Evolutionary conservation across 2,888 invertebrate species (phyloP).

Genomic region (Leptogaster cylindrica): DNA sequence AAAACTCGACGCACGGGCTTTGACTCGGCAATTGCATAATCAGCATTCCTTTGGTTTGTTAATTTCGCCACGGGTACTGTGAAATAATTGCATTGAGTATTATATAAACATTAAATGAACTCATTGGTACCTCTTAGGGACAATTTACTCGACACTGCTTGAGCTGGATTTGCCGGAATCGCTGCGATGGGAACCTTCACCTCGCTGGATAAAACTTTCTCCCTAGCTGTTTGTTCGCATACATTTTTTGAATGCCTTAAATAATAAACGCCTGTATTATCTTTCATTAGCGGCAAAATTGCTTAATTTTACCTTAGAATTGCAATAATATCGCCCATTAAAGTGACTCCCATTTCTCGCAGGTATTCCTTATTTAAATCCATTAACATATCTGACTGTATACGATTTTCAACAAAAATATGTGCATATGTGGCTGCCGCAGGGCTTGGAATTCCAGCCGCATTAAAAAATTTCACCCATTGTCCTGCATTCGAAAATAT

Average conservation of each 20-base stretch:
- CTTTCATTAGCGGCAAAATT: background rate
- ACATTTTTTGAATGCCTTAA: slow-evolving; percentile 68
- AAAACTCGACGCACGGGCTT: slow-evolving; percentile 58
- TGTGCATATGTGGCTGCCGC: slow-evolving; percentile 84
- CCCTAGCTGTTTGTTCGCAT: slow-evolving; percentile 67
- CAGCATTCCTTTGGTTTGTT: background rate
- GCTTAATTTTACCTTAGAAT: slow-evolving; percentile 67
- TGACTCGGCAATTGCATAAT: too few relatives aligned
- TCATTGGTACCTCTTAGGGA: slow-evolving; percentile 13
- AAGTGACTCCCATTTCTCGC: slow-evolving; percentile 84
- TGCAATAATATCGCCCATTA: slow-evolving; percentile 74
- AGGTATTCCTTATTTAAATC: slow-evolving; percentile 88
- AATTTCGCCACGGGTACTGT: background rate
- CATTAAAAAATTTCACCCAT: slow-evolving; percentile 88
- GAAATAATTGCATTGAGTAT: background rate
- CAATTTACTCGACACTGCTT: slow-evolving; percentile 37
- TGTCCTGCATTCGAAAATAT: slow-evolving; percentile 56
- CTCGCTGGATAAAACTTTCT: slow-evolving; percentile 63
- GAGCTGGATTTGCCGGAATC: slow-evolving; percentile 57
- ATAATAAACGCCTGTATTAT: background rate
- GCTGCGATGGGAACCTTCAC: slow-evolving; percentile 65
- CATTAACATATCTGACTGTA: slow-evolving; percentile 82
- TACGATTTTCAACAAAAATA: slow-evolving; percentile 85
- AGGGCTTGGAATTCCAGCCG: slow-evolving; percentile 78
- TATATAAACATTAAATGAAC: background rate